These are phyloP conservation scores for Glyptemys insculpta DNA, from an alignment of 2,797 vertebrate species.

Conservation along the genomic window DNA sequence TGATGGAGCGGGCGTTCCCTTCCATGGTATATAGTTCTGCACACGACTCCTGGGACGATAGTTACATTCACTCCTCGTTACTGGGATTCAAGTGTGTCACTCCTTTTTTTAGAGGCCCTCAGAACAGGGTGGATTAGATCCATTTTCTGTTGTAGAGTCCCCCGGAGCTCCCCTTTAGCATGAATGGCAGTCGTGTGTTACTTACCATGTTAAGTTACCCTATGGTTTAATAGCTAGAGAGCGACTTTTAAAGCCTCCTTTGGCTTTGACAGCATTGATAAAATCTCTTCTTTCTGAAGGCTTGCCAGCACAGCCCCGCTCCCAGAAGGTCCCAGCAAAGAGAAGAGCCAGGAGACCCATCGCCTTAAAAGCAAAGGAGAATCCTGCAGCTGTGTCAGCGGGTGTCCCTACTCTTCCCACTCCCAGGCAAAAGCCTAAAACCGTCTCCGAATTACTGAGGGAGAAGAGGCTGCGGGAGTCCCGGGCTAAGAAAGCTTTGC, in stretches of 20 bases:
- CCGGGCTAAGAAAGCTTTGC: conserved; percentile 16
- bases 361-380: background rate
- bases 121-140: background rate
- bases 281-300: background rate
- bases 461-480: conserved; percentile 73
- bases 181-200: background rate
- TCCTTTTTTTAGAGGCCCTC: background rate
- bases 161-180: background rate
- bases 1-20: background rate
- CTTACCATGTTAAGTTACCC: background rate
- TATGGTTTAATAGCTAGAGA: background rate
- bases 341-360: background rate
- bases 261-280: background rate
- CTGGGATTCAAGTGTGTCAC: background rate
- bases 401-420: accelerated
- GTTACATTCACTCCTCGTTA: accelerated
- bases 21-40: background rate
- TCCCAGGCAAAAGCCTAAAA: conserved; percentile 76
- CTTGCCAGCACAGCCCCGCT: background rate
- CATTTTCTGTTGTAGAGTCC: background rate
- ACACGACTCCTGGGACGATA: background rate
- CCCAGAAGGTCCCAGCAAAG: accelerated
- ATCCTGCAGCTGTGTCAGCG: accelerated
- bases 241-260: background rate
- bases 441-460: conserved; percentile 80